Percentiles rank a stretch among this genome's conserved stretches.
phyloP scores from a whole-genome alignment of 2,797 vertebrate genomes.

The Sebastes matsubarae region DNA sequence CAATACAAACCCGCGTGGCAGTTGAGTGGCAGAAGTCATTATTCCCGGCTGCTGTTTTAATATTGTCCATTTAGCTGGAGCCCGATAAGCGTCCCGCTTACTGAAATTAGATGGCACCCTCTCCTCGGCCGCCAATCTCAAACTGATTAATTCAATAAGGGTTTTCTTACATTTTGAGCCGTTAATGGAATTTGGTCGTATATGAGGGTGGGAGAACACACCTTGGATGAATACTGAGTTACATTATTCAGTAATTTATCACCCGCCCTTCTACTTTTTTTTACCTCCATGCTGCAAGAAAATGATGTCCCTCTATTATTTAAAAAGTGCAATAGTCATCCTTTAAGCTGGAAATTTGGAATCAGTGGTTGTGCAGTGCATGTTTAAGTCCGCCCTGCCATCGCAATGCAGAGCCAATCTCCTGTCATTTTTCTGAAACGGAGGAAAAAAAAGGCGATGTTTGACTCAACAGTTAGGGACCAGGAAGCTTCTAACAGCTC shows the following conservation, averaged over 20 bases:
- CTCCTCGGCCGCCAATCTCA: slow-evolving; percentile 68
- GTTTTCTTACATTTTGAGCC: slow-evolving; percentile 73
- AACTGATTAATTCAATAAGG: slow-evolving; percentile 81
- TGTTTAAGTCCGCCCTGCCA: background rate
- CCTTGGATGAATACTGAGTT: slow-evolving; percentile 61
- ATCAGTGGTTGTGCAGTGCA: background rate
- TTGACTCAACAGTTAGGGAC: background rate
- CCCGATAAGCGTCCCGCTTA: slow-evolving; percentile 76
- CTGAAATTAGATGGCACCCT: slow-evolving; percentile 80
- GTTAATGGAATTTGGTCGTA: slow-evolving; percentile 72
- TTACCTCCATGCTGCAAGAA: slow-evolving; percentile 14
- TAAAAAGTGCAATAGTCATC: slow-evolving; percentile 28
- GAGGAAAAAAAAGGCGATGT: background rate
- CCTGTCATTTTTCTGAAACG: background rate
- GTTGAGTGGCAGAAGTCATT: slow-evolving; percentile 88
- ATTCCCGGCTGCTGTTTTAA: slow-evolving; percentile 84
- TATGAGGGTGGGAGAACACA: slow-evolving; percentile 59
- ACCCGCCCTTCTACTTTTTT: slow-evolving; percentile 20
- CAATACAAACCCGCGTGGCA: slow-evolving; percentile 74
- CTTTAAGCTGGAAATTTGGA: background rate
- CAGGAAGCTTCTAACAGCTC: background rate
- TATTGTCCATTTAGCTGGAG: slow-evolving; percentile 85
- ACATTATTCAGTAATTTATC: slow-evolving; percentile 53
- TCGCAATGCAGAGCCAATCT: background rate
- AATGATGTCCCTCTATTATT: slow-evolving; percentile 28